phyloP scores from a whole-genome alignment of 2,888 invertebrate genomes.

The Cepaea hortensis region DNA sequence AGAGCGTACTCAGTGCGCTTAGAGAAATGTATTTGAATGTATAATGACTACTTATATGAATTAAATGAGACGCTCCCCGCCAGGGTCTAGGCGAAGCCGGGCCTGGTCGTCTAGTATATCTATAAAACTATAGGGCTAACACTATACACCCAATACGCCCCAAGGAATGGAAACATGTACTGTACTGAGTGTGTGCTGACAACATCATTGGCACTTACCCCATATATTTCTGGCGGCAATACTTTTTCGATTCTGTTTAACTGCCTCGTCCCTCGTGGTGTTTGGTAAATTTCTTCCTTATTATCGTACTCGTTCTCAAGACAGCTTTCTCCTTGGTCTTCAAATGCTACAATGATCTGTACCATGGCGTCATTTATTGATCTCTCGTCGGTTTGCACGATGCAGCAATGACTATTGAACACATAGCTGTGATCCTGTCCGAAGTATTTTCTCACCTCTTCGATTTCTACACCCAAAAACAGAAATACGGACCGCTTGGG shows the following conservation, averaged over 20 bases:
- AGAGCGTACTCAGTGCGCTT: no score
- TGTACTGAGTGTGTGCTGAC: no score
- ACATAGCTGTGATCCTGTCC: neutral
- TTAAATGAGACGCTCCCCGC: no score
- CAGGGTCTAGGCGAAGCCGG: no score
- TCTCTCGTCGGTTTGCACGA: slow-evolving; percentile 32
- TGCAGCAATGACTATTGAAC: slow-evolving; percentile 26
- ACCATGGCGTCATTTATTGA: slow-evolving; percentile 25
- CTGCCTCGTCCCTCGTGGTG: slow-evolving; percentile 19
- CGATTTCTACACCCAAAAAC: slow-evolving; percentile 40
- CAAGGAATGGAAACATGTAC: no score
- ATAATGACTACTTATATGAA: no score
- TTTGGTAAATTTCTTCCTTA: slow-evolving; percentile 16
- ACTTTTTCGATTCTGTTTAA: slow-evolving; percentile 27
- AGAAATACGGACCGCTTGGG: slow-evolving; percentile 30
- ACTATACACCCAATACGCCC: no score
- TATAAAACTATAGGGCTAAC: no score
- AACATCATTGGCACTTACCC: slow-evolving; percentile 23
- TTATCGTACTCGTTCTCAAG: slow-evolving; percentile 1
- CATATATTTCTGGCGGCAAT: slow-evolving; percentile 20
- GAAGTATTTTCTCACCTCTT: slow-evolving; percentile 21
- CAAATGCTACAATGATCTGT: slow-evolving; percentile 35
- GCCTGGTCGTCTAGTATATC: no score
- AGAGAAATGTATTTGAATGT: no score
- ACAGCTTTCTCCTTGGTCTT: neutral